Conservation (phyloP, 2,113 vertebrate species). For the Antechinus flavipes region DNA sequence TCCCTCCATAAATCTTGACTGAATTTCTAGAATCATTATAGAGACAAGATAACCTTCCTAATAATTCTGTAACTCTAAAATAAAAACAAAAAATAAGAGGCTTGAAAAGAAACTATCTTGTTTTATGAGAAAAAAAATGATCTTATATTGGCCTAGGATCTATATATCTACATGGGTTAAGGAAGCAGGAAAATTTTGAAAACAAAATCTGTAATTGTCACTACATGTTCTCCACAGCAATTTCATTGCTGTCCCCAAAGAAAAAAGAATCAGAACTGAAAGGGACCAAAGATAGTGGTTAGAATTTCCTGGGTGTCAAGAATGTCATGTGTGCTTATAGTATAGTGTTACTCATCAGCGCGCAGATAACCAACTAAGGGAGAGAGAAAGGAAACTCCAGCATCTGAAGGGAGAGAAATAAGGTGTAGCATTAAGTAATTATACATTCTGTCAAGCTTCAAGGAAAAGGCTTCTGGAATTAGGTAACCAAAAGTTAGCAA, state of each 20-base stretch:
- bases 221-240: background rate
- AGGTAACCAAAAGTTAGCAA: background rate
- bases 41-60: background rate
- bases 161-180: background rate
- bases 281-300: background rate
- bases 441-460: background rate
- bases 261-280: background rate
- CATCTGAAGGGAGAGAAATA: background rate
- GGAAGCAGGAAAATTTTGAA: background rate
- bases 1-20: background rate
- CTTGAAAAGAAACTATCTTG: background rate
- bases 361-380: background rate
- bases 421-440: background rate
- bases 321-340: background rate
- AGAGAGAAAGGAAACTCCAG: background rate
- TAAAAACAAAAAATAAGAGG: background rate
- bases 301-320: background rate
- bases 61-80: background rate
- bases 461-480: background rate
- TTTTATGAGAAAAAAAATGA: background rate
- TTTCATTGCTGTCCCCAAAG: background rate
- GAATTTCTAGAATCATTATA: background rate
- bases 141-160: background rate
- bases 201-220: background rate
- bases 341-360: background rate